These are phyloP conservation scores for Apomyelois bistriatella DNA, from an alignment of 2,888 invertebrate species.

Conservation along the genomic window DNA sequence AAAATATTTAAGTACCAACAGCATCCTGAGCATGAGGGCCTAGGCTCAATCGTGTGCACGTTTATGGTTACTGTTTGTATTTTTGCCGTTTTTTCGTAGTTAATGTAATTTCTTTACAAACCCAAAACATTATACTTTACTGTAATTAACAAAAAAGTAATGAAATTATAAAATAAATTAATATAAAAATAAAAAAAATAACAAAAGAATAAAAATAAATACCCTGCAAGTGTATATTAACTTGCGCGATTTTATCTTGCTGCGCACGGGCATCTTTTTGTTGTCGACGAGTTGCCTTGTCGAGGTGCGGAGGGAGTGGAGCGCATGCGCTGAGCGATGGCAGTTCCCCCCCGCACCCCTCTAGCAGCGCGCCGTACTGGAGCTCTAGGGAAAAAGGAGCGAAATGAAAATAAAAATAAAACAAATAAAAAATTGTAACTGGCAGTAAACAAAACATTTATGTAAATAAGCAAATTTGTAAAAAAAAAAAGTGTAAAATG, in stretches of 20 bases:
- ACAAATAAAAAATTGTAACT: constrained; percentile 17
- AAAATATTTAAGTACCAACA: too few species aligned
- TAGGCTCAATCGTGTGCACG: too few species aligned
- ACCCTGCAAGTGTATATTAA: constrained; percentile 92
- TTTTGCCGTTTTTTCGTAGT: too few species aligned
- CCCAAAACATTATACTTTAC: too few species aligned
- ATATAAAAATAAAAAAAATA: constrained; percentile 22
- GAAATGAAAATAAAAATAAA: constrained; percentile 35
- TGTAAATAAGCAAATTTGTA: too few species aligned
- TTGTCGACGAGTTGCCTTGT: constrained; percentile 79
- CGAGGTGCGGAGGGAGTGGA: constrained; percentile 74
- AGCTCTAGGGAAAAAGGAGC: constrained; percentile 65
- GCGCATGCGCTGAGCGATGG: constrained; percentile 70
- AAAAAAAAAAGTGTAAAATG: not conserved
- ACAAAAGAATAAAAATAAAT: constrained; percentile 63
- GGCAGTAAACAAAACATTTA: not conserved
- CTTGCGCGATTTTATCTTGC: constrained; percentile 87
- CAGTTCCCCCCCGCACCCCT: constrained; percentile 79
- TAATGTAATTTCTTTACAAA: too few species aligned
- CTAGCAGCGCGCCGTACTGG: constrained; percentile 77
- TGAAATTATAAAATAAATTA: constrained; percentile 3
- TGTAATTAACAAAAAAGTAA: not conserved
- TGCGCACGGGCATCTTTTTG: constrained; percentile 85
- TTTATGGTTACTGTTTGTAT: too few species aligned
- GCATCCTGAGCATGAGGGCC: too few species aligned